A percentile compares a stretch with the other conserved stretches of the same genome.
phyloP scores from a whole-genome alignment of 2,888 invertebrate species.

The Drosophila nr. perissopoda region DNA sequence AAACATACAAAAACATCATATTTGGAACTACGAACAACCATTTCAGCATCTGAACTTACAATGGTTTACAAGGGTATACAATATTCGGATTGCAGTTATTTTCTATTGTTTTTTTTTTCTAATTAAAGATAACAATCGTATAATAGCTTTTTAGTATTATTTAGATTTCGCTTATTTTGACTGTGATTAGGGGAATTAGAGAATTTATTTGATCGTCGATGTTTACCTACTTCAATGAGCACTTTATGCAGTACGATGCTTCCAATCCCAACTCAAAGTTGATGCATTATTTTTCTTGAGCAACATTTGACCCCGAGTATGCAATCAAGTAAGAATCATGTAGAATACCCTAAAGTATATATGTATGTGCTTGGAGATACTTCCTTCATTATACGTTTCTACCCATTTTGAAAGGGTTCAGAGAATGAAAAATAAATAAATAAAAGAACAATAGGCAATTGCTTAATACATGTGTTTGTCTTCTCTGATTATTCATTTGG shows the following conservation, averaged over 20 bases:
- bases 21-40: not conserved
- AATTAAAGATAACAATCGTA: not conserved
- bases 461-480: not conserved
- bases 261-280: not conserved
- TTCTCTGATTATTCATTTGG: not conserved
- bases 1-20: not conserved
- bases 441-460: not conserved
- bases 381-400: too few relatives aligned
- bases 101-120: rapidly evolving
- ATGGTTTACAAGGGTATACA: not conserved
- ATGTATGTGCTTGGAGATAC: too few relatives aligned
- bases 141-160: not conserved
- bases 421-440: not conserved
- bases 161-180: not conserved
- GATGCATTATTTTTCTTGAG: not conserved
- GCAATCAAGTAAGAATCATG: not conserved
- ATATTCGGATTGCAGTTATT: not conserved
- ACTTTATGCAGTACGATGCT: not conserved
- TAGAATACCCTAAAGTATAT: too few relatives aligned
- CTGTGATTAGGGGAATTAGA: not conserved
- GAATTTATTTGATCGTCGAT: not conserved
- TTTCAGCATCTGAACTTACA: not conserved
- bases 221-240: not conserved
- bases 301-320: not conserved
- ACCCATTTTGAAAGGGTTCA: too few relatives aligned